Base-by-base conservation (phyloP, 2,797 vertebrate species). In the Sebastes kiyomatsui region DNA sequence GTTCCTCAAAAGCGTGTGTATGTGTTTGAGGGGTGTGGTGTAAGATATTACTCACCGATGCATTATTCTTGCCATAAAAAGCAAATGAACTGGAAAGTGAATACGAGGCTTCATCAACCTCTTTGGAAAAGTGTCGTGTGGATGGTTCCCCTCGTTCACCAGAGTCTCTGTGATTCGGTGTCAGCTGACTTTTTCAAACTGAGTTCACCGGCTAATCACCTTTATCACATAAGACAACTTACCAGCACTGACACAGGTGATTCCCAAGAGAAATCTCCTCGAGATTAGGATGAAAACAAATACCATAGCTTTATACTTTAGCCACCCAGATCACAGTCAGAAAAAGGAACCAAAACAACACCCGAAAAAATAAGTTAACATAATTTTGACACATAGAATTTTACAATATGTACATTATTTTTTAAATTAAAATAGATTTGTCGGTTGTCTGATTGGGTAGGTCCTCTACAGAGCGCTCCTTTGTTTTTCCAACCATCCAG, bases 341-440 rank as follows among this genome's bases (percentile, higher is more conserved):
- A 87, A 89, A 93, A 93, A 89, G 82, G 84, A 90, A 94, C 61
- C 73, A 82, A 94, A 93, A 87, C 75, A 90, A 91, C 87, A 80
- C 87, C 76, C 61, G 30, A 87, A 93, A 95, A 96, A 96, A 96
- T 96, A 96, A 96, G 93, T 96, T 96, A 96, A 96, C 95, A 95
- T 94, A 93, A 95, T 93, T 94, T 77, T 86, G 94, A 96, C 95
- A 94, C 93, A 92, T 94, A 95, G 79, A 96, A 95, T 95, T 96
- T 95, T 96, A 96, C 95, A 96, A 93, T 96, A 96, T 96, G 90
- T 96, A 96, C 96, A 96, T 86, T 95, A 82, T 90, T 90, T 93
- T 67, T 94, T 95, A 96, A 94, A 95, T 96, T 96, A 96, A 96
- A 96, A 96, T 96, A 96, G 90, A 95, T 94, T 95, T 94, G 94